Evolutionary conservation across 1,140 invertebrate genomes (phyloP), one percentile per base, ranked within the genome.

Genomic region (Xylocopa sonorina): DNA sequence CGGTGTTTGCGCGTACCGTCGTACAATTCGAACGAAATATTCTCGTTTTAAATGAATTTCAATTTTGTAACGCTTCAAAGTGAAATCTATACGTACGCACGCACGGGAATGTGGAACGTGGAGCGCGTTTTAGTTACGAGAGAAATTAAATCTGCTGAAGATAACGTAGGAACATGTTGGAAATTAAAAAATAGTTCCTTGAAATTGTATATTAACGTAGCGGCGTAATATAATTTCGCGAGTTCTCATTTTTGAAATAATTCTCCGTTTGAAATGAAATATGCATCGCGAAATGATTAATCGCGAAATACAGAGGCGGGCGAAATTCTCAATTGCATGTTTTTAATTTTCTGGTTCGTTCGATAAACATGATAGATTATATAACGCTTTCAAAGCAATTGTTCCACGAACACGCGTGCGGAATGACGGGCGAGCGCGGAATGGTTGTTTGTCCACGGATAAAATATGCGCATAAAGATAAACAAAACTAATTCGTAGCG

Each of bases 401-500:
- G 32, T 62, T 50, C 50, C n/a, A 12, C 43, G 16, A 14, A 27
- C 27, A 32, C 14, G 41, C 9, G 3, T 18, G 10, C n/a, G 34
- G 0, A 1, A 46, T n/a, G 4, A 16, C 4, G 12, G 2, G 12
- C 3, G 7, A 9, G 16, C 63, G n/a, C 43, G 27, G n/a, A n/a
- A 14, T 48, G 10, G 32, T 21, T n/a, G 21, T 27, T 24, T 29
- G 18, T 18, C 4, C 34, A 0, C 24, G 66, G 12, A 18, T 51
- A 24, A 34, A 48, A 50, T 48, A 18, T 46, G 29, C 7, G 27
- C 16, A 12, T n/a, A 50, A 21, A 77, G 6, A 41, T 77, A 60
- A 57, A 55, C 48, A 55, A 60, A 38, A 29, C 46, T 53, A 79
- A 73, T 62, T 41, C n/a, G n/a, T n/a, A n/a, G 51, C 21, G 72